Conservation (phyloP, 2,797 vertebrate species). For the Malurus leucopterus region DNA sequence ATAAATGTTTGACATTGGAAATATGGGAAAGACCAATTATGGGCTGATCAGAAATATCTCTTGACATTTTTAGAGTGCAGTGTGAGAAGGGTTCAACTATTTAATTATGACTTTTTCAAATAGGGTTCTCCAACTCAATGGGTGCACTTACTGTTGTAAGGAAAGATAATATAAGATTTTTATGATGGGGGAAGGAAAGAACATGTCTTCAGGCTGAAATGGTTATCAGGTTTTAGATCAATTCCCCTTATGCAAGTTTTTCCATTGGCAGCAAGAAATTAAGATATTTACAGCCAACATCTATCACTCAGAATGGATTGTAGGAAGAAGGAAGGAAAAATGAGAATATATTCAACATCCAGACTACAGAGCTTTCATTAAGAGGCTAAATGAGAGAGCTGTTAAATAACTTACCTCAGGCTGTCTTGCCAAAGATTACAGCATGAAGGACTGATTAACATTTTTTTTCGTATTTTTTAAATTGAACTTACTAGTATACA, state of each 20-base stretch:
- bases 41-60: conserved; percentile 32
- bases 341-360: background rate
- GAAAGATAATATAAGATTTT: background rate
- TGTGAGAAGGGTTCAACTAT: background rate
- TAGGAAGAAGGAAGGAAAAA: background rate
- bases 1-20: conserved; percentile 39
- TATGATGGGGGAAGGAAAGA: background rate
- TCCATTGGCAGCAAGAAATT: background rate
- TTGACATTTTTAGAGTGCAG: conserved; percentile 54
- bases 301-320: background rate
- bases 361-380: background rate
- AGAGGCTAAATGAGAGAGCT: background rate
- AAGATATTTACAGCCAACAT: conserved; percentile 30
- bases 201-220: background rate
- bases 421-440: background rate
- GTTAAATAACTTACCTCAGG: background rate
- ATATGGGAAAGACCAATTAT: conserved; percentile 43
- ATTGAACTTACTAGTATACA: background rate
- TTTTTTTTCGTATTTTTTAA: background rate
- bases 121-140: background rate
- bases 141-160: background rate
- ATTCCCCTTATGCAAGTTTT: background rate
- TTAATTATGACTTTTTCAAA: conserved; percentile 25
- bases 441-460: background rate
- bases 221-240: conserved; percentile 10